Percentiles rank a stretch among this genome's conserved stretches.
Evolutionary conservation across 1,140 invertebrate genomes (phyloP).

Genomic region (Ladona fulva): DNA sequence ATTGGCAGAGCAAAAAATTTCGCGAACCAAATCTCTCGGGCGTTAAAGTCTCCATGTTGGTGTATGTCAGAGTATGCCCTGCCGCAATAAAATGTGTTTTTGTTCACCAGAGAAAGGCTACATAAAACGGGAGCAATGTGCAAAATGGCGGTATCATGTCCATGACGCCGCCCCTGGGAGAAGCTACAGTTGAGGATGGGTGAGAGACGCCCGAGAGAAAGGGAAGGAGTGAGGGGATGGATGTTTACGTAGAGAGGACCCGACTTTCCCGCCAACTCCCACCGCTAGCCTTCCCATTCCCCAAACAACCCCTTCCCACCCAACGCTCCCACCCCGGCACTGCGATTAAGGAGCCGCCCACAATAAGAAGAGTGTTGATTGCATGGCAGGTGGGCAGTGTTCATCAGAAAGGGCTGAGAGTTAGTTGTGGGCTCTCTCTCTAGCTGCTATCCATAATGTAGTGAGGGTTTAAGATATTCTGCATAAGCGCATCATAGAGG

Average conservation of each 20-base stretch:
- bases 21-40: too few relatives aligned
- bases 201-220: background rate
- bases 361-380: conserved; percentile 2
- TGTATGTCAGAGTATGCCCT: too few relatives aligned
- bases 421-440: background rate
- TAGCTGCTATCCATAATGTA: too few relatives aligned
- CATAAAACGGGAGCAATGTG: too few relatives aligned
- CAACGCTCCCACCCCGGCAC: background rate
- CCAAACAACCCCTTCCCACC: background rate
- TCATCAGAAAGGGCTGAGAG: background rate
- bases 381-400: background rate
- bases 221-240: background rate
- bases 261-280: background rate
- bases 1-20: too few relatives aligned
- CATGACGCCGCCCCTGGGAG: too few relatives aligned
- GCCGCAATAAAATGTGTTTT: too few relatives aligned
- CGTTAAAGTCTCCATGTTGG: too few relatives aligned
- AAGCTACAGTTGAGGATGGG: background rate
- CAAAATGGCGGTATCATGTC: too few relatives aligned
- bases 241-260: background rate
- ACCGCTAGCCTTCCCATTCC: background rate
- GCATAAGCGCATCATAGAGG: too few relatives aligned
- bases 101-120: too few relatives aligned
- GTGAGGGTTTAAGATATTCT: too few relatives aligned
- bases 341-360: background rate